phyloP scores from a whole-genome alignment of 1,140 invertebrate genomes.

The Caerostris extrusa region DNA sequence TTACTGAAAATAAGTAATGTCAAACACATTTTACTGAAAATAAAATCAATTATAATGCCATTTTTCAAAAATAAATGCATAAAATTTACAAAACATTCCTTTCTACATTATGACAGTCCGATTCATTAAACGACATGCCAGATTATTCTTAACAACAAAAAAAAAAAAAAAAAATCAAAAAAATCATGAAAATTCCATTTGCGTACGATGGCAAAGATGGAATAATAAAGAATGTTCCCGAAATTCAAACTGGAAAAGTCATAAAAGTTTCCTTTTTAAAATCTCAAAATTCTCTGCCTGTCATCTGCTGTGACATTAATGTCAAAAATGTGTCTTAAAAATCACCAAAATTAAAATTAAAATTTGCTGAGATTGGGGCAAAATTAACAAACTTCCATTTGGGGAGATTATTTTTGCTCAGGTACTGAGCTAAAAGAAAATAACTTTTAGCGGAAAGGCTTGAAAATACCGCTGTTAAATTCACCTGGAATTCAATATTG shows the following conservation, averaged over 20 bases:
- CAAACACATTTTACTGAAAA: too few relatives aligned
- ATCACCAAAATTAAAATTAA: constrained; percentile 47
- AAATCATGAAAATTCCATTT: too few relatives aligned
- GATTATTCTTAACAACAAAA: too few relatives aligned
- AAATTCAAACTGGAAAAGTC: constrained; percentile 54
- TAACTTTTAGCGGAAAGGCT: neutral
- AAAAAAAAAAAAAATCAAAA: too few relatives aligned
- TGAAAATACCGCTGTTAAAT: constrained; percentile 60
- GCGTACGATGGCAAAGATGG: too few relatives aligned
- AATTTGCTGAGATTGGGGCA: neutral
- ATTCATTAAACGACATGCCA: too few relatives aligned
- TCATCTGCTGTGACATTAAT: constrained; percentile 56
- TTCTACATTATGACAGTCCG: too few relatives aligned
- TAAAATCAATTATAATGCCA: too few relatives aligned
- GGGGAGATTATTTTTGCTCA: constrained; percentile 4
- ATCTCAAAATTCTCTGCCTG: constrained; percentile 12
- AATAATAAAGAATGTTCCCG: too few relatives aligned
- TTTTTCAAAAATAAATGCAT: too few relatives aligned
- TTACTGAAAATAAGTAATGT: too few relatives aligned
- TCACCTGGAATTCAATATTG: constrained; percentile 62
- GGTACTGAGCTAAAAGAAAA: neutral
- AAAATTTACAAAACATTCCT: too few relatives aligned
- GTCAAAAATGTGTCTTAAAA: constrained; percentile 24
- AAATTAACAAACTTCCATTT: constrained; percentile 33
- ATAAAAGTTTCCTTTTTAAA: constrained; percentile 50